phyloP scores from a whole-genome alignment of 2,113 vertebrate genomes.

The Eclectus roratus region DNA sequence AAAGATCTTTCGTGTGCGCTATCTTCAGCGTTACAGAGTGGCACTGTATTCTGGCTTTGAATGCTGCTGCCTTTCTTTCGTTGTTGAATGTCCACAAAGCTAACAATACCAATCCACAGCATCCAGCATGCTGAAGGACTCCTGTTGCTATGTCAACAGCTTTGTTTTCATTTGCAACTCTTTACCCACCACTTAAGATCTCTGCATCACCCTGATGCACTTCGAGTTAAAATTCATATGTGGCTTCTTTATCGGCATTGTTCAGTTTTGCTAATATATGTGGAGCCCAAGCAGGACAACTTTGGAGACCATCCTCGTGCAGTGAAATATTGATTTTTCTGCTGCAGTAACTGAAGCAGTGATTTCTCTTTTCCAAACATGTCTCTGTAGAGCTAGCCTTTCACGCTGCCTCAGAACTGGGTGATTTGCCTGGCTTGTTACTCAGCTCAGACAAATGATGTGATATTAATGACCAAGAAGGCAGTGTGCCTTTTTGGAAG shows the following conservation, averaged over 20 bases:
- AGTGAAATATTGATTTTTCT: neutral
- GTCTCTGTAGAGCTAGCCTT: neutral
- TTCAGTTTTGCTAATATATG: neutral
- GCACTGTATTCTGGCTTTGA: neutral
- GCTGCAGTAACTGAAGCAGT: neutral
- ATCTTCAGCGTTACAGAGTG: neutral
- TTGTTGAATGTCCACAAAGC: neutral
- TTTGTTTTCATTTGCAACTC: conserved; percentile 8
- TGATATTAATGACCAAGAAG: conserved; percentile 20
- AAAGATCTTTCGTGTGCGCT: neutral
- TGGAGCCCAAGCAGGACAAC: neutral
- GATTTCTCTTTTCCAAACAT: neutral
- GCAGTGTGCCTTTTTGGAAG: neutral
- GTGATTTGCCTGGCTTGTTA: conserved; percentile 2
- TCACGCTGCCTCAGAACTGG: neutral
- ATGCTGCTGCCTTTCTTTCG: neutral
- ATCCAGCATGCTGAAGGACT: neutral
- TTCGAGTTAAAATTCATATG: neutral
- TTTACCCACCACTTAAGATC: neutral
- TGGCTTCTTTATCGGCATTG: neutral
- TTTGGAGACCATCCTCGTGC: neutral
- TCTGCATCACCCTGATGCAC: neutral
- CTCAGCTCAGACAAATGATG: conserved; percentile 9
- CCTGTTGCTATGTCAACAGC: neutral
- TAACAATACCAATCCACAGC: neutral